phyloP scores from a whole-genome alignment of 2,113 vertebrate genomes.

The Neodontobutis hainanensis region DNA sequence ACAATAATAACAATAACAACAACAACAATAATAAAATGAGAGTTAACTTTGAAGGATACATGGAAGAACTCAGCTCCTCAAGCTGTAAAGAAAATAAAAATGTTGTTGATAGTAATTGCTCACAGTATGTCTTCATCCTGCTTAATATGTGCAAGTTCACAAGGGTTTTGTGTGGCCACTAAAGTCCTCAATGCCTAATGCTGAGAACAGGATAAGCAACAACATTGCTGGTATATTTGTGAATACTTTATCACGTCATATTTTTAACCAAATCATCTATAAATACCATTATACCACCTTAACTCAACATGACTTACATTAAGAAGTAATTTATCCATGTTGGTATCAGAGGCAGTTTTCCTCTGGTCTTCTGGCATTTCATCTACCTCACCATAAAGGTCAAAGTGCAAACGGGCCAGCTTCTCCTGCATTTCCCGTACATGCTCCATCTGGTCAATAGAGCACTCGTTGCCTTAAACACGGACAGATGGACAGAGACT shows the following conservation, averaged over 20 bases:
- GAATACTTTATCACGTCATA: too few relatives aligned
- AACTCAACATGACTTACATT: constrained; percentile 81
- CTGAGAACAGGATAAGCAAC: background rate
- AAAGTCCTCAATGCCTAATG: background rate
- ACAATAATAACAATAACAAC: too few relatives aligned
- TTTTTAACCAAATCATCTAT: background rate
- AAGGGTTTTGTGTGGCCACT: background rate
- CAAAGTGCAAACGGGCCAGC: constrained; percentile 92
- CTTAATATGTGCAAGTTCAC: background rate
- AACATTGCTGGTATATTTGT: background rate
- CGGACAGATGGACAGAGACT: background rate
- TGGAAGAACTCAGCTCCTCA: constrained; percentile 97
- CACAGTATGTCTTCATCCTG: background rate
- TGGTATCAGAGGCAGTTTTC: constrained; percentile 87
- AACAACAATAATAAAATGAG: too few relatives aligned
- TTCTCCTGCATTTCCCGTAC: constrained; percentile 98
- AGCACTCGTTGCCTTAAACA: constrained; percentile 91
- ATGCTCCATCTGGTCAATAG: constrained; percentile 97
- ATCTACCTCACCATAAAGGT: constrained; percentile 92
- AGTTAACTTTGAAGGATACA: constrained; percentile 87
- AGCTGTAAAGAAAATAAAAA: constrained; percentile 81
- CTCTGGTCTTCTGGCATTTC: constrained; percentile 91
- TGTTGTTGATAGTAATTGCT: too few relatives aligned
- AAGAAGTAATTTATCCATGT: constrained; percentile 92
- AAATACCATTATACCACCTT: background rate